Evolutionary conservation across 2,797 vertebrate species (phyloP).

Genomic region (Clarias laeviceps): DNA sequence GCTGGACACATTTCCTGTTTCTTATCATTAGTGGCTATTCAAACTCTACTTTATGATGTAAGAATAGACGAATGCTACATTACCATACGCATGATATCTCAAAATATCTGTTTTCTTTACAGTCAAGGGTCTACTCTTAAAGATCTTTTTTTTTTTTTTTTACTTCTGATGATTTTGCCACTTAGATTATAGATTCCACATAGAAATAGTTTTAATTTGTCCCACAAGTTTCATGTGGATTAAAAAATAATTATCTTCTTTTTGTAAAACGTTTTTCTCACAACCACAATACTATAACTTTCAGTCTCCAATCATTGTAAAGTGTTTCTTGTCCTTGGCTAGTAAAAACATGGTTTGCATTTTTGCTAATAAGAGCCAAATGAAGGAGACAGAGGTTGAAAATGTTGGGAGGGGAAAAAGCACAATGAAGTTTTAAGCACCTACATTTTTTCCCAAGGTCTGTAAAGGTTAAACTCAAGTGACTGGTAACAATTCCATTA

Average conservation of each 20-base stretch:
- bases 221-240: background rate
- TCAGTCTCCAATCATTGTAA: slow-evolving; percentile 9
- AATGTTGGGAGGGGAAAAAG: slow-evolving; percentile 41
- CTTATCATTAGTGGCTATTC: background rate
- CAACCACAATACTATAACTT: background rate
- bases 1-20: slow-evolving; percentile 15
- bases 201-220: background rate
- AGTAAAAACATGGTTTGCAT: slow-evolving; percentile 29
- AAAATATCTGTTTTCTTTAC: background rate
- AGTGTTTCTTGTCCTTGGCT: slow-evolving; percentile 32
- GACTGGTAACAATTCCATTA: slow-evolving; percentile 82
- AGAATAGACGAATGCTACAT: background rate
- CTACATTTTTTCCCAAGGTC: slow-evolving; percentile 61
- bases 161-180: background rate
- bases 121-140: background rate
- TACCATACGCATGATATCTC: background rate
- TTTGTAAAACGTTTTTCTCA: slow-evolving; percentile 4
- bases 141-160: background rate
- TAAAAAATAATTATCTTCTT: background rate
- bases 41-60: background rate
- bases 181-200: background rate
- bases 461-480: slow-evolving; percentile 77
- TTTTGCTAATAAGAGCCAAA: slow-evolving; percentile 41
- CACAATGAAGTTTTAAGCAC: slow-evolving; percentile 62
- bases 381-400: slow-evolving; percentile 25